Evolutionary conservation across 2,888 invertebrate genomes (phyloP), one percentile per base, ranked within the genome.

Genomic region (Himalopsyche japonica): DNA sequence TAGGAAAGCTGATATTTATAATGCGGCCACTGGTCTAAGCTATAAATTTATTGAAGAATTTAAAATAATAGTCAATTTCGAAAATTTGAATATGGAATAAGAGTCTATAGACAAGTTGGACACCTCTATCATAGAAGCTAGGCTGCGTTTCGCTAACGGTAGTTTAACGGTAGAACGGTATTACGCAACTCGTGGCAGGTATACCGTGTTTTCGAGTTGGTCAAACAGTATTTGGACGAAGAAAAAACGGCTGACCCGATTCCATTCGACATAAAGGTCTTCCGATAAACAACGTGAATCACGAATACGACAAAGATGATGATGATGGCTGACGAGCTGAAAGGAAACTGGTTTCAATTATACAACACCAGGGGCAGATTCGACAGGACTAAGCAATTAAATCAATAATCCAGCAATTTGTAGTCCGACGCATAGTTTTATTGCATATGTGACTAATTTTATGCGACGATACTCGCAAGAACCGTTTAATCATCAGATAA

Each of bases 101-200:
- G 15, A 30, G 30, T 5, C 30, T 10, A 27, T 24, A 70, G 70
- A 70, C 70, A 70, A 70, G 70, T 70, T 70, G 70, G 24, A 15
- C 70, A 70, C 70, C 70, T 70, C 70, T 78, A 78, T 43, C 78
- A 43, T 5, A 78, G 47, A 24, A 5, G 43, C 24, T 20, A 20
- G 78, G 43, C 47, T 78, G 78, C 27, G 47, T 81, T 64, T 24
- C 12, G 27, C 37, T 81, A 81, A 81, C 80, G 80, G 80, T 81
- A 81, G 27, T 30, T 18, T 37, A 64, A 64, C 64, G 80, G 70
- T 43, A 18, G 32, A 70, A 80, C 57, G 80, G 57, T 80, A 81
- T 81, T 81, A 43, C 80, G 80, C 70, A 70, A 81, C 80, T 32
- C 37, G 57, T 70, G 70, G 80, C 70, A 27, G 70, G 70, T 70